Base-by-base conservation (phyloP, 2,113 vertebrate species). In the Forbesichthys agassizii region DNA sequence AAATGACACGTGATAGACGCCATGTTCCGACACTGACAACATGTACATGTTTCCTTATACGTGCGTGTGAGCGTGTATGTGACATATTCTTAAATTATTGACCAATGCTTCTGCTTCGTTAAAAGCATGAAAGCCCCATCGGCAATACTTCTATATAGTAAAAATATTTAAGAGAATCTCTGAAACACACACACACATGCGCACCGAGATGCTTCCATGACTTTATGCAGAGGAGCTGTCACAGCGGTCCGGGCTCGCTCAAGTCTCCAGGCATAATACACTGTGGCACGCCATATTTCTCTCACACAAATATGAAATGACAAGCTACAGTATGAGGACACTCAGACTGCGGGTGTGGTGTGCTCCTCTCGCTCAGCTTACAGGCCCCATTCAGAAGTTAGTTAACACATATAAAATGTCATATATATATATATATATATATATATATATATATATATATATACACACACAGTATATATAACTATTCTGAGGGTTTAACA, bases 201-300 rank as follows among this genome's bases (percentile, higher is more conserved):
- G 27, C 61, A 9, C 47, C 20, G 49, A 66, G 58, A 69, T 61
- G 56, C 47, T 64, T 61, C 51, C 58, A 46, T 68, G 55, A 71
- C 58, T 67, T 63, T 66, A 80, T 73, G 63, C 68, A 73, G 66
- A 73, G 52, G 74, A 77, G 74, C 84, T 85, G 85, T 84, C 84
- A 82, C 61, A 55, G 56, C 33, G 33, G 47, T 72, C 61, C 51
- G 11, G 64, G 68, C 80, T 63, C 75, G 65, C 80, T 80, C 65
- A 69, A 64, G 66, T 86, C 68, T 77, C 33, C 46, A 79, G 73
- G 79, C 61, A 46, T 83, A 86, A 84, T 66, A 71, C 78, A 66
- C 71, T 72, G 69, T 84, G 83, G 86, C 79, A 74, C 81, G 83
- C 84, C 77, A 84, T 88, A 6, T 42, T 86, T 87, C 49, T 69